Evolutionary conservation across 2,797 vertebrate species (phyloP).

Genomic region (Cephalopachus bancanus): DNA sequence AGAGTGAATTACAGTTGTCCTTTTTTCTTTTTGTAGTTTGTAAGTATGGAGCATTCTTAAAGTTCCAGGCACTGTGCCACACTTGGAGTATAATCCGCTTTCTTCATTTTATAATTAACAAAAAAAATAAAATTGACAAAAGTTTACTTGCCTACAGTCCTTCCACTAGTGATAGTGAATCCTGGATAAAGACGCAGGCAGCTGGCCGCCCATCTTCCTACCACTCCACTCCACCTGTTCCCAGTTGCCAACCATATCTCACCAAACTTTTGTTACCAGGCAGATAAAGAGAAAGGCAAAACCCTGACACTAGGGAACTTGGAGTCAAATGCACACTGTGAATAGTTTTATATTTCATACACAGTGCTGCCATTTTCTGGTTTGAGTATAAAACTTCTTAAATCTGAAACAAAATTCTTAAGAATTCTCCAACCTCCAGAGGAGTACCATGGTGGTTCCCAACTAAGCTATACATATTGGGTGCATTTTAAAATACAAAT

Average conservation of each 20-base stretch:
- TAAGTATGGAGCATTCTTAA: neutral
- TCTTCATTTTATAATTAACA: constrained; percentile 1
- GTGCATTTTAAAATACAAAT: neutral
- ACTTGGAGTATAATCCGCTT: neutral
- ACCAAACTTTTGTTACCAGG: neutral
- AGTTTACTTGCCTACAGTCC: neutral
- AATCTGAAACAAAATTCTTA: neutral
- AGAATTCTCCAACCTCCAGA: neutral
- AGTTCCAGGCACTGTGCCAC: neutral
- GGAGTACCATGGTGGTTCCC: neutral
- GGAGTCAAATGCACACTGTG: neutral
- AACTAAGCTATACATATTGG: accelerated
- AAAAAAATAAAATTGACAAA: neutral
- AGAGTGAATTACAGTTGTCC: neutral
- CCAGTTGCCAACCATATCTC: neutral
- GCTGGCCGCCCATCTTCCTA: accelerated
- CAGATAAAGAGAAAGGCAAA: neutral
- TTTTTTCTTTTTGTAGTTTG: constrained; percentile 11
- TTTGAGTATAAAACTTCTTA: neutral
- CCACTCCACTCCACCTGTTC: accelerated
- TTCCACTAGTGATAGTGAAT: neutral
- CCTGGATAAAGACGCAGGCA: neutral
- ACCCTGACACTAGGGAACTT: neutral
- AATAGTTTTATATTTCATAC: neutral
- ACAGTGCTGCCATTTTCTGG: neutral